These are phyloP conservation scores for Nowickia ferox DNA, from an alignment of 2,888 invertebrate genomes.

Conservation along the genomic window DNA sequence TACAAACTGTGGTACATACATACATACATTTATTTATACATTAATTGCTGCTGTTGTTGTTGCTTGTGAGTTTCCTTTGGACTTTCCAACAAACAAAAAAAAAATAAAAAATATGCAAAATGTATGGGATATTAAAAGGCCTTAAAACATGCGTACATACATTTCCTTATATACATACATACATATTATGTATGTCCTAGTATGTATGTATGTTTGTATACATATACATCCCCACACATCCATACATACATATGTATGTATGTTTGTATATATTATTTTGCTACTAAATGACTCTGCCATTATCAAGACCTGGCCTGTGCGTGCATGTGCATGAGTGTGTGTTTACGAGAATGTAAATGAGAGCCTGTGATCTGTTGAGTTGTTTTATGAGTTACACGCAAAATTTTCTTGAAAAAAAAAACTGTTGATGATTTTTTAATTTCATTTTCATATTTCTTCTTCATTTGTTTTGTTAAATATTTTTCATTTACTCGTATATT, in stretches of 20 bases:
- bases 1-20: neutral
- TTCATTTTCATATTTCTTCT: conserved; percentile 63
- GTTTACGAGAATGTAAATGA: conserved; percentile 7
- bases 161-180: no score
- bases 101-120: neutral
- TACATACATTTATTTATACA: neutral
- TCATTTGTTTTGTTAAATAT: conserved; percentile 38
- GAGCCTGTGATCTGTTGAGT: conserved; percentile 11
- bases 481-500: no score
- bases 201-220: no score
- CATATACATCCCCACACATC: no score
- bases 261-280: no score
- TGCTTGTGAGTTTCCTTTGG: conserved; percentile 12
- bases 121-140: conserved; percentile 17
- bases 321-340: neutral
- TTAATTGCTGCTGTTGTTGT: neutral
- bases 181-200: no score
- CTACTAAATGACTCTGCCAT: no score
- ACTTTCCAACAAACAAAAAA: neutral
- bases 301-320: no score
- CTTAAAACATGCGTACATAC: neutral
- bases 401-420: conserved; percentile 13
- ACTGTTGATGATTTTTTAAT: conserved; percentile 69
- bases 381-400: conserved; percentile 28
- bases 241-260: no score